A percentile compares a stretch with the other conserved stretches of the same genome.
phyloP scores from a whole-genome alignment of 2,113 vertebrate genomes.

The Cyprinus carpio region DNA sequence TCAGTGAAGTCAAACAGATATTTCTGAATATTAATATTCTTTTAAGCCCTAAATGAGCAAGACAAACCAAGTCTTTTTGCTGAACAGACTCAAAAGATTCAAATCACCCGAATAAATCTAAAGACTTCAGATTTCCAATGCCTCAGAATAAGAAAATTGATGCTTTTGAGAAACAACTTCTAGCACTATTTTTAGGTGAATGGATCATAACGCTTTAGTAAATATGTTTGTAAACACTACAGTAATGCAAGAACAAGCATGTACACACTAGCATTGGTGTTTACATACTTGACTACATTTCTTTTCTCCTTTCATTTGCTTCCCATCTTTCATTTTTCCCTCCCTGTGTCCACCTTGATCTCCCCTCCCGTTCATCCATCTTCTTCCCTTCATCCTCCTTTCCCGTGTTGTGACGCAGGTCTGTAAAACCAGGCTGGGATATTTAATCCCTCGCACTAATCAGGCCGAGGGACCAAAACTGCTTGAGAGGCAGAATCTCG shows the following conservation, averaged over 20 bases:
- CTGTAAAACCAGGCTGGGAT: constrained; percentile 26
- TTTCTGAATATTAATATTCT: not conserved
- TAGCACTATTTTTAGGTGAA: not conserved
- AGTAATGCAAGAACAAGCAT: not conserved
- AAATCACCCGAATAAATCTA: not conserved
- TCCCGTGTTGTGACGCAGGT: constrained; percentile 14
- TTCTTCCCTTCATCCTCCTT: not conserved
- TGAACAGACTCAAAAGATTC: not conserved
- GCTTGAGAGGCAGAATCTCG: constrained; percentile 22
- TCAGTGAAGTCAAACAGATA: not conserved
- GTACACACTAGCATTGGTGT: too few species aligned
- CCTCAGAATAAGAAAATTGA: not conserved
- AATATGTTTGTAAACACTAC: not conserved
- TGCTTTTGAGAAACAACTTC: not conserved
- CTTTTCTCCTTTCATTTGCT: not conserved
- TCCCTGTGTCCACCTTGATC: not conserved
- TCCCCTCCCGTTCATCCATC: not conserved
- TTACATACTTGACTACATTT: not conserved
- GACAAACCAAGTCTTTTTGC: not conserved
- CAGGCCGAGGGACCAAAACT: constrained; percentile 8
- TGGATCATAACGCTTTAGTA: not conserved
- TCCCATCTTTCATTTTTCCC: not conserved
- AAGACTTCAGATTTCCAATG: not conserved
- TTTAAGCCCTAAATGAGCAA: not conserved
- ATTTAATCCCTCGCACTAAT: constrained; percentile 40